Evolutionary conservation across 2,113 vertebrate species (phyloP).

Genomic region (Anguilla japonica): DNA sequence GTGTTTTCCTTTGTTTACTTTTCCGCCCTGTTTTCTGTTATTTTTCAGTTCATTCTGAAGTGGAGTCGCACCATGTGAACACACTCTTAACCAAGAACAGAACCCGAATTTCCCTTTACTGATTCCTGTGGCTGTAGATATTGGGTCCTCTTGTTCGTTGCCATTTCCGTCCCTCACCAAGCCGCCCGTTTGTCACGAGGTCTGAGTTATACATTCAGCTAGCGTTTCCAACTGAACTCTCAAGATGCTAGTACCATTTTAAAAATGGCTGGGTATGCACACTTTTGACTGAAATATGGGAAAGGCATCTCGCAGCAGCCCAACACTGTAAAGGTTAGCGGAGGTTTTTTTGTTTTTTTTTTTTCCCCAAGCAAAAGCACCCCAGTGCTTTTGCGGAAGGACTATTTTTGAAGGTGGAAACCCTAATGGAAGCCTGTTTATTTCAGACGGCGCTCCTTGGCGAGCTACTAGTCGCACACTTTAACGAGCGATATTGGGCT

Average conservation of each 20-base stretch:
- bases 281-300: slow-evolving; percentile 11
- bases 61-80: neutral
- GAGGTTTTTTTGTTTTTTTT: neutral
- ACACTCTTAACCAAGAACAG: neutral
- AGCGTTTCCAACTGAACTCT: neutral
- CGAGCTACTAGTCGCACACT: neutral
- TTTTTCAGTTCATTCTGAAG: neutral
- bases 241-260: neutral
- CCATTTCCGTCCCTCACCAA: neutral
- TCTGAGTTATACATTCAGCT: slow-evolving; percentile 35
- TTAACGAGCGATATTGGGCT: neutral
- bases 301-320: neutral
- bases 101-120: neutral
- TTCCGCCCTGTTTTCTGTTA: neutral
- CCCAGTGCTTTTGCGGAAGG: neutral
- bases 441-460: neutral
- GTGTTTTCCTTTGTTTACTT: neutral
- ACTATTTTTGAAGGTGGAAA: neutral
- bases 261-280: neutral
- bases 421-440: neutral
- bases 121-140: slow-evolving; percentile 1
- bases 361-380: neutral
- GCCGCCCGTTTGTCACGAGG: slow-evolving; percentile 10
- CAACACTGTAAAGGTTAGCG: neutral
- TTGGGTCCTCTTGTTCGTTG: slow-evolving; percentile 11